Base-by-base conservation (phyloP, 1,140 invertebrate species). In the Lordiphosa clarofinis region DNA sequence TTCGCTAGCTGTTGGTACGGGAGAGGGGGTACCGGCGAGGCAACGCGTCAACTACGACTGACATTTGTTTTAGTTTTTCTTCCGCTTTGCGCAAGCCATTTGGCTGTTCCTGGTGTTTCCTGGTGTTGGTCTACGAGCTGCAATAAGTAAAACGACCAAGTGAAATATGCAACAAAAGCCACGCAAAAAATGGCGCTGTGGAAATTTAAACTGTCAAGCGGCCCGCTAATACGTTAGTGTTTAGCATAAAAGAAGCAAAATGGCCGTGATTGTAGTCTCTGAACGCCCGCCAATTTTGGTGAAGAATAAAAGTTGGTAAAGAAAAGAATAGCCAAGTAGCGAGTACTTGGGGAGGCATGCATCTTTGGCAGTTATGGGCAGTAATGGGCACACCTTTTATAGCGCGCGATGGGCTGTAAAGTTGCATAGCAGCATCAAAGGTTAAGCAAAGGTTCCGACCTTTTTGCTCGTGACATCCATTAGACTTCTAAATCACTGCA, bases 51-150 rank as follows among this genome's bases (percentile, higher is more conserved):
- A 84, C 73, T 84, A 86, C 78, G 73, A 66, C 69, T 79, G 78
- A 84, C 78, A 84, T 84, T 84, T 84, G 78, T 84, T 84, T 84
- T 84, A 84, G 79, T 84, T 84, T 84, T 84, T 84, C 78, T 84
- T 84, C 78, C 78, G 78, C 79, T 84, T 78, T 84, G 78, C 73
- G 73, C 73, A 55, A 73, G 78, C 79, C 78, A 84, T 84, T 84
- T 84, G 78, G 78, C 78, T 84, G 78, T 78, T 73, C 73, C 60
- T 63, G 73, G 69, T 84, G 64, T 64, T 78, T 84, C 73, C 73
- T 73, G 59, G 39, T 57, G 15, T 52, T 33, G 15, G 33, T 49
- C 44, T 44, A 42, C 28, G 11, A 24, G 37, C 52, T 11, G 44
- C 49, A 56, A 33, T 10, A 56, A 55, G 54, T 0, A 56, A 42